phyloP scores from a whole-genome alignment of 2,797 vertebrate species.

The Gouania willdenowi region DNA sequence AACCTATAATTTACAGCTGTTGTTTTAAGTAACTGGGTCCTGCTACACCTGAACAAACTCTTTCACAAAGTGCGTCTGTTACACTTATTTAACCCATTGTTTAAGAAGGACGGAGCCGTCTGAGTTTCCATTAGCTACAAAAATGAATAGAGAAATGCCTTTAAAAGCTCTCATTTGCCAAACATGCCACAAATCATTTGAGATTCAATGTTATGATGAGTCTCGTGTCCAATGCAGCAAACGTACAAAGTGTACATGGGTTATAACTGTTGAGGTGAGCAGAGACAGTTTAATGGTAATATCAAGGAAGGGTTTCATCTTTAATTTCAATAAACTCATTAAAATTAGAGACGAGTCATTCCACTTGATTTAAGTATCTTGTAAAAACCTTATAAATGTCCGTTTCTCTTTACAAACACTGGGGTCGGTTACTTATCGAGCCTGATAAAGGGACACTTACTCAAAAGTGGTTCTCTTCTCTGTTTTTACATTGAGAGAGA shows the following conservation, averaged over 20 bases:
- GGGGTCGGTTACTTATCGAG: slow-evolving; percentile 86
- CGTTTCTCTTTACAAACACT: slow-evolving; percentile 89
- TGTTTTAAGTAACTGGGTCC: slow-evolving; percentile 14
- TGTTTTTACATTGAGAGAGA: slow-evolving; percentile 79
- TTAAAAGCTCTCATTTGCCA: slow-evolving; percentile 52
- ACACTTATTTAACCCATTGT: slow-evolving; percentile 32
- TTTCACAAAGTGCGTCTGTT: slow-evolving; percentile 30
- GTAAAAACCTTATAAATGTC: slow-evolving; percentile 77
- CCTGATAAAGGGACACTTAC: slow-evolving; percentile 77
- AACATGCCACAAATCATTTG: slow-evolving; percentile 53
- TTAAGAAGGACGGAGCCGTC: slow-evolving; percentile 27
- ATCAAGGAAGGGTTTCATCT: slow-evolving; percentile 59
- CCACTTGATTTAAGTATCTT: slow-evolving; percentile 56
- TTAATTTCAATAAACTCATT: slow-evolving; percentile 75
- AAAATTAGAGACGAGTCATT: slow-evolving; percentile 59
- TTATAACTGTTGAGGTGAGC: slow-evolving; percentile 51
- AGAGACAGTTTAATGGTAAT: slow-evolving; percentile 72
- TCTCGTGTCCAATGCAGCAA: slow-evolving; percentile 52
- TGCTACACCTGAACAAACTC: slow-evolving; percentile 57
- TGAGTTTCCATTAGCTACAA: slow-evolving; percentile 54
- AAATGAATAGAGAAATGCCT: slow-evolving; percentile 58
- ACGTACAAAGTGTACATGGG: slow-evolving; percentile 42
- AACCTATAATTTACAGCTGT: slow-evolving; percentile 25
- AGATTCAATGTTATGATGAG: slow-evolving; percentile 66
- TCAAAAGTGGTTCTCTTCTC: slow-evolving; percentile 69